Base-by-base conservation (phyloP, 2,888 invertebrate species). In the Ophion slaviceki region DNA sequence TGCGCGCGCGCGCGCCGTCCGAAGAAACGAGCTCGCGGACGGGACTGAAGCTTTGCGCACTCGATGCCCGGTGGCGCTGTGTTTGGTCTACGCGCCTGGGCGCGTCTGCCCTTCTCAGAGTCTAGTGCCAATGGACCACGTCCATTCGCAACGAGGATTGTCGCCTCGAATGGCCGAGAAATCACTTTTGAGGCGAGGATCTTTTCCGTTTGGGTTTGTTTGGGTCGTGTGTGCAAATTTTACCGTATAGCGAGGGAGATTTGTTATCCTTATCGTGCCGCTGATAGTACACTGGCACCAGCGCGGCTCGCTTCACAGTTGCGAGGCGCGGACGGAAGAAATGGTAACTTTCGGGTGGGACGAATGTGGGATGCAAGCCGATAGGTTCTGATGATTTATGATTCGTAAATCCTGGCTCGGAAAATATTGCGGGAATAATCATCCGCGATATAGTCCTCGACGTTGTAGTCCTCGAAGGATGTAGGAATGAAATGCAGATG, bases 11-110 rank as follows among this genome's bases (percentile, higher is more conserved):
- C 64, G 17, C 40, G 6, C 20, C 68, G 45, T 62, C 53, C 47
- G 71, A 80, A 72, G 40, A 64, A 72, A 71, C 79, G 71, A 70
- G 79, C 62, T 53, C 62, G 62, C n/a, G 20, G n/a, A 28, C 45
- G 28, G 32, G 36, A 36, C 20, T 53, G 40, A 20, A 59, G 62
- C 14, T 20, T 32, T 14, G 47, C 32, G 17, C 14, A 28, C 20
- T 62, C 62, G 14, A 32, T 28, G 62, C 14, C n/a, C 32, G 20
- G 24, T 24, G n/a, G 59, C 24, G 40, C 59, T 32, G 66, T 10
- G 11, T 20, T 57, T 57, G 45, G 14, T 68, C 75, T 14, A 47
- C 47, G 47, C 10, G 47, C 47, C 5, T 6, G 47, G 8, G 8
- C 40, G 8, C 40, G 7, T 8, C 40, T 40, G 32, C 32, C 32